Evolutionary conservation across 2,888 invertebrate species (phyloP).

Genomic region (Eremobia ochroleuca): DNA sequence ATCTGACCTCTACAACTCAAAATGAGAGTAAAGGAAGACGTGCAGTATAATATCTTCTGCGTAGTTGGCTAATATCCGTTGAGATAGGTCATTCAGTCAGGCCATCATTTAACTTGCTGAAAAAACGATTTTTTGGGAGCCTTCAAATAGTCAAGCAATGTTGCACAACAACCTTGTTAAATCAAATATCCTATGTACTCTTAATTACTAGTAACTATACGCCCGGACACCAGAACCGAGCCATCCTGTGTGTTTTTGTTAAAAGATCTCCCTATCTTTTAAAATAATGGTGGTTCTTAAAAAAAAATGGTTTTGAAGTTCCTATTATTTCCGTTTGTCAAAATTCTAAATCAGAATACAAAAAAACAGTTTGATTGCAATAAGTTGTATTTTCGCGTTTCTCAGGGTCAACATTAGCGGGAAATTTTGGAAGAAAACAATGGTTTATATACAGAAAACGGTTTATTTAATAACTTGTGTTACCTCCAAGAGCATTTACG

Average conservation of each 20-base stretch:
- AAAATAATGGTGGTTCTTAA: not conserved
- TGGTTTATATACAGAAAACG: not conserved
- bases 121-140: not conserved
- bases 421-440: not conserved
- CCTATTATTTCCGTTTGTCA: not conserved
- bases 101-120: not conserved
- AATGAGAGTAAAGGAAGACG: not conserved
- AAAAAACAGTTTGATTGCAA: not conserved
- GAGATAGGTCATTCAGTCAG: too few species aligned
- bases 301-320: not conserved
- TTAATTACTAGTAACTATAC: not conserved
- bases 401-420: not conserved
- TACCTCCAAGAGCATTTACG: too few species aligned
- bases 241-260: not conserved
- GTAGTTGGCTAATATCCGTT: not conserved
- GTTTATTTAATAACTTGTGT: not conserved
- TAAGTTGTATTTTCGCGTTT: not conserved
- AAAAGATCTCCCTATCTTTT: not conserved
- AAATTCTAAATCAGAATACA: not conserved
- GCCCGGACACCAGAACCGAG: not conserved
- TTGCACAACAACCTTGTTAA: conserved; percentile 11
- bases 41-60: not conserved
- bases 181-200: conserved; percentile 7
- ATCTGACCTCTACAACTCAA: too few species aligned
- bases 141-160: not conserved